A percentile compares a stretch with the other conserved stretches of the same genome.
Conservation (phyloP, 1,140 invertebrate species). For the Leptopilina clavipes region DNA sequence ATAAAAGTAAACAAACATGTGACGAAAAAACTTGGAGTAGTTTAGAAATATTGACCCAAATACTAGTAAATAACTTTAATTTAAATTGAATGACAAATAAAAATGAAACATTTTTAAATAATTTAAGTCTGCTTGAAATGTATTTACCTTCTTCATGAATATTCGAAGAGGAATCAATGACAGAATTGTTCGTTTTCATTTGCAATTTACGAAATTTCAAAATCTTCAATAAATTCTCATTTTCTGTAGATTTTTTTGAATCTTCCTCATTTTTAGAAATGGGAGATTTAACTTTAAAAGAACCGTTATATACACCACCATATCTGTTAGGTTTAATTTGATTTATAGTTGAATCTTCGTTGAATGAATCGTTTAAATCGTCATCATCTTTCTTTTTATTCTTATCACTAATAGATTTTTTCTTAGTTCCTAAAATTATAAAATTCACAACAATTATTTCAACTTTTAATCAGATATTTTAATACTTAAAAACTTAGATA, state of each 20-base stretch:
- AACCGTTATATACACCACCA: neutral
- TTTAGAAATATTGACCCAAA: no score
- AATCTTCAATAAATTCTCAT: neutral
- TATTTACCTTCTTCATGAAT: neutral
- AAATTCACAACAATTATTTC: neutral
- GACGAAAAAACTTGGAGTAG: no score
- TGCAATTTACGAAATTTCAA: neutral
- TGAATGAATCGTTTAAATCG: neutral
- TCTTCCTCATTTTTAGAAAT: neutral
- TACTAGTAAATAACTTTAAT: no score
- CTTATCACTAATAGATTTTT: neutral
- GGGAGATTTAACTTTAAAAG: neutral
- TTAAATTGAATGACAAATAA: no score
- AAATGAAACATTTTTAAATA: no score
- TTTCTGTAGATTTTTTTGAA: neutral
- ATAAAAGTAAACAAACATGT: no score
- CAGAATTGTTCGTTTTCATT: neutral
- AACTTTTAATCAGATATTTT: neutral
- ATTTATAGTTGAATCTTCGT: neutral
- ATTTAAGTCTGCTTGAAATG: neutral
- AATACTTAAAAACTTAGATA: no score
- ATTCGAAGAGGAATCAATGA: neutral
- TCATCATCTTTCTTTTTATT: neutral
- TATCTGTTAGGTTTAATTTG: neutral
- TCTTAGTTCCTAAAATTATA: neutral